These are phyloP conservation scores for Drosophila pruinosa DNA, from an alignment of 1,140 invertebrate genomes.

Conservation along the genomic window DNA sequence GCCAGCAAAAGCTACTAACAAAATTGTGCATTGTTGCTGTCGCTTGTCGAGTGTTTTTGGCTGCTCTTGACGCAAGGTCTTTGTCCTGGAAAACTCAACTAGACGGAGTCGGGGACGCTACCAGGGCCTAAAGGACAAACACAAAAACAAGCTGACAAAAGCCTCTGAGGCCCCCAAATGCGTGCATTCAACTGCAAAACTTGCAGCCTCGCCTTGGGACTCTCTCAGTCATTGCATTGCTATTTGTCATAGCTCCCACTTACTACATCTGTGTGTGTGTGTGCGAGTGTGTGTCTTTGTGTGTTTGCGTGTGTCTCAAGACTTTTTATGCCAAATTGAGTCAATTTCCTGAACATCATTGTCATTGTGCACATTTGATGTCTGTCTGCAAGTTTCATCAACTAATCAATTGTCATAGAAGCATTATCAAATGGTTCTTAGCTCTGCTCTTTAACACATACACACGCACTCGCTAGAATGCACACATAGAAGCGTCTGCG, in stretches of 20 bases:
- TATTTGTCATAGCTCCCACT: conserved; percentile 3
- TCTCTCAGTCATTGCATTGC: neutral
- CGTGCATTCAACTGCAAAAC: conserved; percentile 74
- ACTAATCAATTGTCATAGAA: conserved; percentile 52
- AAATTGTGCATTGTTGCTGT: conserved; percentile 64
- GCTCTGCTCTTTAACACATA: conserved; percentile 13
- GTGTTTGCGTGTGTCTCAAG: conserved; percentile 38
- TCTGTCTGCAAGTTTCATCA: conserved; percentile 44
- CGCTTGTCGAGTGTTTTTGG: conserved; percentile 61
- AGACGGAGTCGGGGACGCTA: neutral
- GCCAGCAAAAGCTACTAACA: conserved; percentile 71
- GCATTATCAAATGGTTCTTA: conserved; percentile 26
- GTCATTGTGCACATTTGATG: conserved; percentile 48
- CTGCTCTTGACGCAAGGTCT: conserved; percentile 75
- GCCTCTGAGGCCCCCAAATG: conserved; percentile 62
- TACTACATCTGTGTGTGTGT: neutral
- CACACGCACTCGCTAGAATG: neutral
- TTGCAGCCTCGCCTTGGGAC: conserved; percentile 27
- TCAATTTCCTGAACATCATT: conserved; percentile 69
- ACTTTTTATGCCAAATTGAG: conserved; percentile 68
- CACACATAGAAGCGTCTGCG: neutral
- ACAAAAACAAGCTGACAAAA: conserved; percentile 43
- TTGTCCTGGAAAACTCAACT: conserved; percentile 33
- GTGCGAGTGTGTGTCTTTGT: conserved; percentile 22
- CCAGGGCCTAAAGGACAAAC: neutral